Evolutionary conservation across 1,140 invertebrate species (phyloP).

Genomic region (Eciton burchellii): DNA sequence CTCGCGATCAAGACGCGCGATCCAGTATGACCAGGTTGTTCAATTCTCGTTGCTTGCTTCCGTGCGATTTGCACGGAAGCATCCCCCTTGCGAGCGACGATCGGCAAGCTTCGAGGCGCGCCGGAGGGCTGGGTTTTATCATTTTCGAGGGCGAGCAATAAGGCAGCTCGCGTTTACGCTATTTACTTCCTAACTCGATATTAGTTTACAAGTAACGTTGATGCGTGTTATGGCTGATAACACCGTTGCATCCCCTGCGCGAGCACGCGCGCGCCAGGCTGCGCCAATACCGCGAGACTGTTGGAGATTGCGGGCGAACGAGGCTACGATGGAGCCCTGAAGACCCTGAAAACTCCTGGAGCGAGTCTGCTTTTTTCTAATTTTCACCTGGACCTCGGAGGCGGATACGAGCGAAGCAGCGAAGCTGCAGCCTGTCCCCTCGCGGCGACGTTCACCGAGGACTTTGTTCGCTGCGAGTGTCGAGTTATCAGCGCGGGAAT

Average conservation of each 20-base stretch:
- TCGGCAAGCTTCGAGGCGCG: background rate
- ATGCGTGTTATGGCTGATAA: constrained; percentile 49
- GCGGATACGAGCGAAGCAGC: background rate
- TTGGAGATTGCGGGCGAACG: constrained; percentile 12
- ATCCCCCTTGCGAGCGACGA: too few relatives aligned
- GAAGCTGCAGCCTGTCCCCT: constrained; percentile 27
- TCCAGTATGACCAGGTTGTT: too few relatives aligned
- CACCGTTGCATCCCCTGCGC: constrained; percentile 14
- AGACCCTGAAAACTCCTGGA: constrained; percentile 73
- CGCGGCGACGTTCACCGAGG: constrained; percentile 13
- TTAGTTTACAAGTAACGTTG: constrained; percentile 31
- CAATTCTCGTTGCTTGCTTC: too few relatives aligned
- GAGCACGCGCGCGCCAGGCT: background rate
- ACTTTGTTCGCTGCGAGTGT: background rate
- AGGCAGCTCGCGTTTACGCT: constrained; percentile 25
- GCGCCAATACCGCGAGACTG: background rate
- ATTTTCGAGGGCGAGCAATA: constrained; percentile 34
- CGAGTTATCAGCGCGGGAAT: background rate
- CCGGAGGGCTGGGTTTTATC: constrained; percentile 23
- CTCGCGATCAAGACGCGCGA: too few relatives aligned
- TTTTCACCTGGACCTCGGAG: constrained; percentile 78
- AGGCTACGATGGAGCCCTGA: background rate
- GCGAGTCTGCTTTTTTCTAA: constrained; percentile 81
- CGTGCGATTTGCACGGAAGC: too few relatives aligned
- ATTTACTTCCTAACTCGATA: constrained; percentile 52